Conservation (phyloP, 2,113 vertebrate species). For the Phylloscopus trochilus region DNA sequence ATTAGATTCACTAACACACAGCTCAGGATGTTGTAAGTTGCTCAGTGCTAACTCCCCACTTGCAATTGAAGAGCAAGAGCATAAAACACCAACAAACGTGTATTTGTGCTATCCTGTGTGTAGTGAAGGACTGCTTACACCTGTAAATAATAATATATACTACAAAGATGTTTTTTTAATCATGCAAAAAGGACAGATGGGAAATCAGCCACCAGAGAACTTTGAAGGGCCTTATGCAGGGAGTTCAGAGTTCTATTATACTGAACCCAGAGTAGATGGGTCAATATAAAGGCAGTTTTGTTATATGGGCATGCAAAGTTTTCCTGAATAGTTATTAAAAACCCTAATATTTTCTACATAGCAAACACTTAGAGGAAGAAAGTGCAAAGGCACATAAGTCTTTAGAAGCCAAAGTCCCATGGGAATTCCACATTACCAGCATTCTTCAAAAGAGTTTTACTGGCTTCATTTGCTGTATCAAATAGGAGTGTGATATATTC, state of each 20-base stretch:
- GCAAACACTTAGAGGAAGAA: not conserved
- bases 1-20: not conserved
- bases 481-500: not conserved
- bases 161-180: not conserved
- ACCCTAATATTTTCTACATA: rapidly evolving
- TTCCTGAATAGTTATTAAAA: not conserved
- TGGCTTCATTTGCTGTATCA: not conserved
- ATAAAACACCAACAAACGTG: not conserved
- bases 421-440: not conserved
- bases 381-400: not conserved
- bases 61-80: rapidly evolving
- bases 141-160: not conserved
- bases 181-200: not conserved
- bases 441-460: not conserved
- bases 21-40: not conserved
- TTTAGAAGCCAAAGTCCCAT: not conserved
- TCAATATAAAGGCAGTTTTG: not conserved
- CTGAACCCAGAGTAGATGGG: not conserved
- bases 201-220: not conserved
- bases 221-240: not conserved
- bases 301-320: not conserved
- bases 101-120: not conserved
- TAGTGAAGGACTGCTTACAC: not conserved
- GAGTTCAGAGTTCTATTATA: not conserved
- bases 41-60: not conserved